A percentile compares a stretch with the other conserved stretches of the same genome.
Evolutionary conservation across 2,113 vertebrate genomes (phyloP).

Genomic region (Scolopax mira): DNA sequence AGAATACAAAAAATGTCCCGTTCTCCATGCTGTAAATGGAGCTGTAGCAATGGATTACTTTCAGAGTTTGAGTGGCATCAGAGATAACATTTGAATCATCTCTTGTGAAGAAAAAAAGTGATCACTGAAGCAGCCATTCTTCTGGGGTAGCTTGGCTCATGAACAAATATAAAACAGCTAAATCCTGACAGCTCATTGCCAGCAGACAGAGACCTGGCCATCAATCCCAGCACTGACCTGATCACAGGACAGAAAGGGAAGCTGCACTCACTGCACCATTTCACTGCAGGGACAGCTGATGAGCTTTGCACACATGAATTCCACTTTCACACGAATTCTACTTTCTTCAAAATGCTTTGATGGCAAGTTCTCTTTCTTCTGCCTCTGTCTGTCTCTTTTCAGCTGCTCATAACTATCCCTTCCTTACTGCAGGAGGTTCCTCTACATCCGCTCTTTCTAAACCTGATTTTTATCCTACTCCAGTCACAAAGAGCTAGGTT

Average conservation of each 20-base stretch:
- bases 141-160: not conserved
- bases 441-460: not conserved
- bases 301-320: not conserved
- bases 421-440: not conserved
- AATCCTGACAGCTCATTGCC: not conserved
- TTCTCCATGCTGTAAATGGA: not conserved
- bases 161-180: not conserved
- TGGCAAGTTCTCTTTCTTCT: not conserved
- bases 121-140: not conserved
- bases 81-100: not conserved
- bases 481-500: not conserved
- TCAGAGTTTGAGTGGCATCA: not conserved
- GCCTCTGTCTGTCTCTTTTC: not conserved
- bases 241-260: not conserved
- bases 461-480: not conserved
- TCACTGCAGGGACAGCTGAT: not conserved
- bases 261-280: not conserved
- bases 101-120: not conserved
- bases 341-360: not conserved
- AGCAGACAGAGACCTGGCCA: not conserved
- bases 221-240: not conserved
- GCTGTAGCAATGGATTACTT: not conserved
- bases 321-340: not conserved
- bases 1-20: not conserved
- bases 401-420: not conserved